Evolutionary conservation across 2,797 vertebrate genomes (phyloP), one percentile per base, ranked within the genome.

Genomic region (Pangasius larnaudii): DNA sequence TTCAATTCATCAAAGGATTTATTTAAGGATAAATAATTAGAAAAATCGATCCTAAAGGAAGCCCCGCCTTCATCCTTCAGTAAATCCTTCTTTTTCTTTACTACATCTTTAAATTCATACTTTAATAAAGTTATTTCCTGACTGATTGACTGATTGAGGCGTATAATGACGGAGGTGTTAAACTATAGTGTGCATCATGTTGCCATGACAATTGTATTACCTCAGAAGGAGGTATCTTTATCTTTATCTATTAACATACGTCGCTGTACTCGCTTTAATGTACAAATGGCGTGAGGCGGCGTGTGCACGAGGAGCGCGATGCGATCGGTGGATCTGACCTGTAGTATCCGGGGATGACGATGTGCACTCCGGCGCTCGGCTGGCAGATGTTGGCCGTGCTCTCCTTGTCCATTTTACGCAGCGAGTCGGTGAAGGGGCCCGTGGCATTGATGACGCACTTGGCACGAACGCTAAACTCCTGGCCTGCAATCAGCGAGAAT

Each of bases 381-480:
- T 99, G 98, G 90, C 99, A 99, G 95, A 99, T 99, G 91, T 97
- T 97, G 0, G 88, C 0, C 0, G 93, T 95, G 0, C 95, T 72
- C 93, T 96, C 91, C 92, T 97, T 94, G 93, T 99, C 99, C 98
- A 99, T 99, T 94, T 97, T 98, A 93, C 98, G 97, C 93, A 99
- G 92, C 0, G 97, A 95, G 94, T 99, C 99, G 1, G 98, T 99
- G 96, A 99, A 99, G 3, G 98, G 99, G 24, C 98, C 99, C 0
- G 98, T 99, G 84, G 98, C 99, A 71, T 99, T 99, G 96, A 99
- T 98, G 93, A 99, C 98, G 91, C 98, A 99, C 92, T 98, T 99
- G 93, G 98, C 98, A 94, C 93, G 97, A 90, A 99, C 96, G 67
- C 99, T 97, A 90, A 99, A 99, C 86, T 99, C 97, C 91, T 97